Evolutionary conservation across 2,797 vertebrate genomes (phyloP), one percentile per base, ranked within the genome.

Genomic region (Tapirus indicus): DNA sequence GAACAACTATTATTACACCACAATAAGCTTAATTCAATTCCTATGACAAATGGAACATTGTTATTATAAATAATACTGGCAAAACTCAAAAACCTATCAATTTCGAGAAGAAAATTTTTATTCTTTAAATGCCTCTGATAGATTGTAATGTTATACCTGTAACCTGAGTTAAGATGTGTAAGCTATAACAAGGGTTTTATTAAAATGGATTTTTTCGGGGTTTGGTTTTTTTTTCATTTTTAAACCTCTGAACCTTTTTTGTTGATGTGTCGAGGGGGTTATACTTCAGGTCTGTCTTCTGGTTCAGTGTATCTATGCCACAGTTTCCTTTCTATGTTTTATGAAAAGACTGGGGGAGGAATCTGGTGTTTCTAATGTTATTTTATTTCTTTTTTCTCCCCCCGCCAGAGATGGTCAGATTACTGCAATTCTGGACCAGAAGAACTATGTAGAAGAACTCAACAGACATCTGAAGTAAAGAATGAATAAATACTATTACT

Each of bases 381-480:
- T 27, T 88, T 85, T 62, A 66, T 84, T 44, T 97, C 23, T 52
- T 2, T 87, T 78, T 89, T 69, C 12, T 77, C 54, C 25, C 0
- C 0, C 88, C 95, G 62, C 74, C 99, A 99, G 99, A 12, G 99
- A 99, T 88, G 99, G 99, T 66, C 99, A 99, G 98, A 99, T 99
- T 98, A 99, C 99, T 56, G 99, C 99, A 9, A 99, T 99, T 97
- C 99, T 99, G 84, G 99, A 99, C 97, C 99, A 99, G 99, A 99
- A 99, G 98, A 99, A 99, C 98, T 99, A 99, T 17, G 99, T 99
- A n/a, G 99, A 99, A 98, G 99, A 99, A 97, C 99, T 99, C 91
- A 99, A 99, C 97, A 99, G 99, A 99, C 99, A 99, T 98, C 98
- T 99, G 97, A 99, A 99, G 99, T 99, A 98, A 98, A 86, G 38